Conservation (phyloP, 2,797 vertebrate genomes). For the Zenarchopterus dispar region DNA sequence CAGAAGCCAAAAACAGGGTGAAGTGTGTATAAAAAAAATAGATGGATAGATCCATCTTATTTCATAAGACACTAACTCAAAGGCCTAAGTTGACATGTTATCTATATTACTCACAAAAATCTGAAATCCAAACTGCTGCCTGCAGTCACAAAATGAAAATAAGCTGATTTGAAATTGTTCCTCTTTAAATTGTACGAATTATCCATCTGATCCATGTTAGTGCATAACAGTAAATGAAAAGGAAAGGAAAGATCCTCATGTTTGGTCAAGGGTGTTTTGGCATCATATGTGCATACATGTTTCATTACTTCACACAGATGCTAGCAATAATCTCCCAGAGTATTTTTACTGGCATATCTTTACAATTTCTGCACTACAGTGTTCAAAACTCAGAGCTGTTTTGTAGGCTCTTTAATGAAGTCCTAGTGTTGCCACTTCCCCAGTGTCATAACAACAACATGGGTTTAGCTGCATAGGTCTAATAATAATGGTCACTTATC, state of each 20-base stretch:
- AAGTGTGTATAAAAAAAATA: no score
- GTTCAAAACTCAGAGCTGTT: conserved; percentile 37
- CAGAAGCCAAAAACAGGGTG: no score
- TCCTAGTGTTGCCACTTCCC: conserved; percentile 55
- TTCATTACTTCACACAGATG: conserved; percentile 81
- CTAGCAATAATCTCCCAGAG: conserved; percentile 73
- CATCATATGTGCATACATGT: conserved; percentile 70
- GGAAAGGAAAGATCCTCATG: conserved; percentile 53
- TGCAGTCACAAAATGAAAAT: conserved; percentile 25
- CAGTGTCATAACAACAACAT: conserved; percentile 50
- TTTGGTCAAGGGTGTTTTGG: conserved; percentile 65
- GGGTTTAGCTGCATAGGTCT: no score
- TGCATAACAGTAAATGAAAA: conserved; percentile 44
- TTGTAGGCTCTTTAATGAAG: conserved; percentile 60
- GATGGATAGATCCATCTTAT: no score
- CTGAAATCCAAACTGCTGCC: no score
- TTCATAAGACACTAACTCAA: no score
- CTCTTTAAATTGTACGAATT: conserved; percentile 32
- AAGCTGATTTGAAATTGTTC: conserved; percentile 4
- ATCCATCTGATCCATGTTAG: conserved; percentile 65
- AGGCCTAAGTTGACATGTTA: no score
- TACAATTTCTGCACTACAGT: conserved; percentile 69
- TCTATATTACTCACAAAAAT: no score
- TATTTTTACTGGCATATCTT: conserved; percentile 77
- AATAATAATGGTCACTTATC: no score